Conservation (phyloP, 2,888 invertebrate species). For the Sacculina carcini region DNA sequence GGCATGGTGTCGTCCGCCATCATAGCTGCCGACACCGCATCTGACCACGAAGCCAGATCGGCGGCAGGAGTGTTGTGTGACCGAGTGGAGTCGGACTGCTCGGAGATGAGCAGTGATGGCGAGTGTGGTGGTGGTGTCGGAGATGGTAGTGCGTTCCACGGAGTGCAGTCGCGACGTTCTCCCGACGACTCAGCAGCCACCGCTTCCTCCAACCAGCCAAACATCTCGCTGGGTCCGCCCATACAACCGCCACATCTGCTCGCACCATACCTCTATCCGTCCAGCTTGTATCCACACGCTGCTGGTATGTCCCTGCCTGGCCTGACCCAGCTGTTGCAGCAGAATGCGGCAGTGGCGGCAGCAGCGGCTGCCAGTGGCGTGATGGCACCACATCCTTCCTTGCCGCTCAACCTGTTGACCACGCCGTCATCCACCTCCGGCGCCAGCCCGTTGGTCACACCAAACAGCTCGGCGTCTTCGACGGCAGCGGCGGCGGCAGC, state of each 20-base stretch:
- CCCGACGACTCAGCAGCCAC: conserved; percentile 32
- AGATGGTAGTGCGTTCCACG: conserved; percentile 16
- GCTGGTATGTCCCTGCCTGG: conserved; percentile 17
- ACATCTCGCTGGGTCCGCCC: conserved; percentile 78
- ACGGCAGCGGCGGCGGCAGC: conserved; percentile 10
- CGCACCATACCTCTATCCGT: conserved; percentile 79
- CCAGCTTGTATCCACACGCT: conserved; percentile 48
- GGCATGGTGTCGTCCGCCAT: background rate
- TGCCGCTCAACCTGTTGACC: background rate
- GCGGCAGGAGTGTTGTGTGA: background rate
- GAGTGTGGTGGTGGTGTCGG: conserved; percentile 13
- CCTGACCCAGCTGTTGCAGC: conserved; percentile 13
- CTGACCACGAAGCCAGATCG: background rate
- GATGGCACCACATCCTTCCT: background rate
- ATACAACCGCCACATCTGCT: conserved; percentile 64
- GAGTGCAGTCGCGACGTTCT: conserved; percentile 22
- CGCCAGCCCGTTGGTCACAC: no score
- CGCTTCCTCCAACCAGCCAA: conserved; percentile 26
- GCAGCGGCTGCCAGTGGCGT: conserved; percentile 1
- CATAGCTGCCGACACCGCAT: background rate
- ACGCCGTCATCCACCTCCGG: conserved; percentile 9
- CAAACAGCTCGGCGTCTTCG: no score
- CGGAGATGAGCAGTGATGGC: conserved; percentile 8
- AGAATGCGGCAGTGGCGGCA: conserved; percentile 4
- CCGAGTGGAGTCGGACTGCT: background rate